Evolutionary conservation across 2,797 vertebrate genomes (phyloP).

Genomic region (Eulemur rubriventer): DNA sequence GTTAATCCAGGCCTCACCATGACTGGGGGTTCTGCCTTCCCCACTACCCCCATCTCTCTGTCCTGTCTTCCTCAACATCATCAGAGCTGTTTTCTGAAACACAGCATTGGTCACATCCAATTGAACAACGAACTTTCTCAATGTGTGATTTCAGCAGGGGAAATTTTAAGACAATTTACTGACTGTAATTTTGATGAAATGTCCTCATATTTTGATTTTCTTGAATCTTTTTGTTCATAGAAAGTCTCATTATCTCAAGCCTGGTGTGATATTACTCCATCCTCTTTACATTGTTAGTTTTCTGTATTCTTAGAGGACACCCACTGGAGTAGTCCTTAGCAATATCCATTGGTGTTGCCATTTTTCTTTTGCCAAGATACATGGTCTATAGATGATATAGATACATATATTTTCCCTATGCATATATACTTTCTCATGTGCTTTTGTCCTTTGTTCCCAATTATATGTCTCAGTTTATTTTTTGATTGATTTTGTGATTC

Average conservation of each 20-base stretch:
- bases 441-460: background rate
- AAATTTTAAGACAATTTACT: background rate
- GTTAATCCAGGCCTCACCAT: rapidly evolving
- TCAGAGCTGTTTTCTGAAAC: background rate
- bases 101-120: background rate
- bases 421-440: background rate
- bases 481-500: constrained; percentile 48
- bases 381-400: background rate
- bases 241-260: background rate
- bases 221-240: background rate
- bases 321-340: background rate
- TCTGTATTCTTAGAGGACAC: background rate
- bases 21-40: background rate
- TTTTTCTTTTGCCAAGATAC: background rate
- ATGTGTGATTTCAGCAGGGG: background rate
- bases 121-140: background rate
- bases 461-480: background rate
- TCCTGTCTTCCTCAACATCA: background rate
- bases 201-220: background rate
- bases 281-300: background rate
- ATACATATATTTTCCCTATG: background rate
- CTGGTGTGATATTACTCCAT: background rate
- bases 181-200: constrained; percentile 26
- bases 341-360: background rate
- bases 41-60: rapidly evolving